A percentile compares a stretch with the other conserved stretches of the same genome.
Conservation (phyloP, 2,797 vertebrate species). For the Sebastes baramenuke region DNA sequence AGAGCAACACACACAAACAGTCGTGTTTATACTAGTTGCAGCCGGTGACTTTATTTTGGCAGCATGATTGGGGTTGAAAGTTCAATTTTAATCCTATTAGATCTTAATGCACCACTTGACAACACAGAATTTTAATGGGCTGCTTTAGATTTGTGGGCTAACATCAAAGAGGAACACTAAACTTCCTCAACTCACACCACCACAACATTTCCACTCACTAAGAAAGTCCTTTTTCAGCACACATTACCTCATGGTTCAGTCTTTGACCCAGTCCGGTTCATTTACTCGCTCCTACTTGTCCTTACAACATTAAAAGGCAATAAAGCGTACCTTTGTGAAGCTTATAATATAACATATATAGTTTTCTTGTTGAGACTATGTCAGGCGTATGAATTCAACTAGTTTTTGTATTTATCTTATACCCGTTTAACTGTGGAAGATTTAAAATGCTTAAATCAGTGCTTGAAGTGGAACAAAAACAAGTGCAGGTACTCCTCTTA, state of each 20-base stretch:
- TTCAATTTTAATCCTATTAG: constrained; percentile 39
- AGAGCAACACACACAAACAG: neutral
- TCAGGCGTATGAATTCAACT: too few relatives aligned
- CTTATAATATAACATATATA: neutral
- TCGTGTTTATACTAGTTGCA: neutral
- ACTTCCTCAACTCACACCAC: neutral
- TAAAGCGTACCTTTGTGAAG: neutral
- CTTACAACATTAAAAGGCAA: neutral
- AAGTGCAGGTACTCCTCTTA: too few relatives aligned
- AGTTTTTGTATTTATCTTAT: too few relatives aligned
- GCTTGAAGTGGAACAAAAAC: too few relatives aligned
- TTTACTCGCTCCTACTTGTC: neutral
- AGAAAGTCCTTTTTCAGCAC: neutral
- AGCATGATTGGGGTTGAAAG: constrained; percentile 6
- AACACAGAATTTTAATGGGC: constrained; percentile 9
- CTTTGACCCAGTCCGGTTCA: neutral
- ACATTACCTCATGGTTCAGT: constrained; percentile 19
- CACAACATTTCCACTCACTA: neutral
- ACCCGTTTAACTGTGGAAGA: too few relatives aligned
- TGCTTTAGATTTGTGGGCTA: neutral
- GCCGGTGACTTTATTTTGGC: constrained; percentile 3
- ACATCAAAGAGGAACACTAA: constrained; percentile 30
- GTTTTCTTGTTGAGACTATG: neutral
- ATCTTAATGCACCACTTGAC: constrained; percentile 20
- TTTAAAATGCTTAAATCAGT: too few relatives aligned